Evolutionary conservation across 1,140 invertebrate genomes (phyloP).

Genomic region (Ladona fulva): DNA sequence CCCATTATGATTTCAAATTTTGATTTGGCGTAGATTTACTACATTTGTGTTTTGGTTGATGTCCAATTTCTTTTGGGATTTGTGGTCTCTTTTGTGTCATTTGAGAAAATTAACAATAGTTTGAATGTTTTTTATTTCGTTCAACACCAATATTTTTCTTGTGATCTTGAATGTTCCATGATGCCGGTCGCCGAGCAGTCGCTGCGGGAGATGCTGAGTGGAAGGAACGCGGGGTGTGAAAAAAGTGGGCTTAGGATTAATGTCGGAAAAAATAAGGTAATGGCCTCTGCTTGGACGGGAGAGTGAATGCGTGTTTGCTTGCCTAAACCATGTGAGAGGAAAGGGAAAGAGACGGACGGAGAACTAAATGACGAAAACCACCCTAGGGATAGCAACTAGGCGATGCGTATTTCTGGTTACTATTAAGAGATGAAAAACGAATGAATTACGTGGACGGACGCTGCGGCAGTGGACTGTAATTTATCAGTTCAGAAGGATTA

Average conservation of each 20-base stretch:
- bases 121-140: neutral
- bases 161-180: conserved; percentile 9
- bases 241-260: conserved; percentile 3
- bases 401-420: too few species aligned
- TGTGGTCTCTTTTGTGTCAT: neutral
- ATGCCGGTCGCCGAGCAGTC: neutral
- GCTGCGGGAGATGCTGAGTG: neutral
- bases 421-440: too few species aligned
- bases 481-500: too few species aligned
- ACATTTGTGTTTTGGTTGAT: neutral
- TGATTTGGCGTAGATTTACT: too few species aligned
- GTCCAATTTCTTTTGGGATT: neutral
- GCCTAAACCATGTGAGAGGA: neutral
- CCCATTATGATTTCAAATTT: too few species aligned
- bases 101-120: neutral
- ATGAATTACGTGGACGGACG: too few species aligned
- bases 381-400: too few species aligned
- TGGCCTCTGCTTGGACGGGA: neutral
- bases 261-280: conserved; percentile 7
- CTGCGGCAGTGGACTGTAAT: too few species aligned
- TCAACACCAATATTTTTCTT: conserved; percentile 1
- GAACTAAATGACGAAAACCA: too few species aligned
- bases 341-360: too few species aligned
- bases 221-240: neutral
- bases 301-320: neutral